Evolutionary conservation across 2,113 vertebrate species (phyloP).

Genomic region (Haemorhous mexicanus): DNA sequence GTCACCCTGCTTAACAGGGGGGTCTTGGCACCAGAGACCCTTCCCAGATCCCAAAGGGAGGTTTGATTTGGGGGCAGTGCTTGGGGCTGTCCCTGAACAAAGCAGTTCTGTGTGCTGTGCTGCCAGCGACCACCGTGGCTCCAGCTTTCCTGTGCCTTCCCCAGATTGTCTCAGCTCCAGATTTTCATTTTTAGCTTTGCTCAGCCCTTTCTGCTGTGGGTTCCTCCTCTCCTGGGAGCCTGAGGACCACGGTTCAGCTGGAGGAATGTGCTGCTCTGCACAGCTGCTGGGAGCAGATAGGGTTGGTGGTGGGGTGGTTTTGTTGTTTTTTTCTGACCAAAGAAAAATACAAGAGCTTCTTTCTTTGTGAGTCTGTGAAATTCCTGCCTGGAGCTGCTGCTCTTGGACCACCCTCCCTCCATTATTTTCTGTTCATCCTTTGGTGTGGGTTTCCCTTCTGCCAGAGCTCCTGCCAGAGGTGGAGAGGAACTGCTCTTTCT

Average conservation of each 20-base stretch:
- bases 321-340: neutral
- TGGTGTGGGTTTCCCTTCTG: neutral
- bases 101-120: neutral
- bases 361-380: neutral
- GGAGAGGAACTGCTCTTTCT: neutral
- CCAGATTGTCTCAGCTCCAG: conserved; percentile 20
- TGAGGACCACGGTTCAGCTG: neutral
- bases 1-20: no score
- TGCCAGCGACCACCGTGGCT: accelerated
- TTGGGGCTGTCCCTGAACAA: neutral
- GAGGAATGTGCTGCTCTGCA: conserved; percentile 67
- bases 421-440: conserved; percentile 30
- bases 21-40: neutral
- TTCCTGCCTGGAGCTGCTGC: neutral
- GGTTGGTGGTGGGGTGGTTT: neutral
- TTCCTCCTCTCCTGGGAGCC: conserved; percentile 35
- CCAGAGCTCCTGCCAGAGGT: neutral
- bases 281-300: conserved; percentile 51
- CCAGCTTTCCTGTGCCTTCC: neutral
- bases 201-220: conserved; percentile 60
- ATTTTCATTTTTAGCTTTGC: conserved; percentile 39
- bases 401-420: neutral
- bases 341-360: conserved; percentile 52
- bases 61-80: neutral
- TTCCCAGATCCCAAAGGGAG: neutral